Conservation (phyloP, 2,888 invertebrate species). For the Pristionchus arcanus region DNA sequence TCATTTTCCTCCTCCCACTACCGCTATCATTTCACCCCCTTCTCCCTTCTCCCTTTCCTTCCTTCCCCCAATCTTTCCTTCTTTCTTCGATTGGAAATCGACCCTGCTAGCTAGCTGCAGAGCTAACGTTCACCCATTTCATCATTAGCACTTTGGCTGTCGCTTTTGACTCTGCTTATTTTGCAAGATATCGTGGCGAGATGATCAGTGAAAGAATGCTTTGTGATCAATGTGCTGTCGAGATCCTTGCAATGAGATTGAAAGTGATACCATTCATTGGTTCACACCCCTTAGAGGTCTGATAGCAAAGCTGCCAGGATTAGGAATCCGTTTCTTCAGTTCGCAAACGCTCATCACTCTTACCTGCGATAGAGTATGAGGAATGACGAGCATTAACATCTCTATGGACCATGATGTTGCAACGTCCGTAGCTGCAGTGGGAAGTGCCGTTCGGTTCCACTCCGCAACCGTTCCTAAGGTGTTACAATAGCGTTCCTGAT, state of each 20-base stretch:
- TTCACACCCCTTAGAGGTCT: too few relatives aligned
- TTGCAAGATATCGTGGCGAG: background rate
- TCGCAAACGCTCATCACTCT: too few relatives aligned
- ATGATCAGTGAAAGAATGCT: too few relatives aligned
- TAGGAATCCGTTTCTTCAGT: too few relatives aligned
- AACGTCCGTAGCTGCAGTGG: too few relatives aligned
- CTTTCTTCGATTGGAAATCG: background rate
- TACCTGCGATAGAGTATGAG: too few relatives aligned
- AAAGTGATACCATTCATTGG: too few relatives aligned
- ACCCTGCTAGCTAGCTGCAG: background rate
- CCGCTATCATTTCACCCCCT: conserved; percentile 15
- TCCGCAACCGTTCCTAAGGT: background rate
- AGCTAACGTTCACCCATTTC: conserved; percentile 8
- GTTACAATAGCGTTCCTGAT: background rate
- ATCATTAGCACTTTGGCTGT: background rate
- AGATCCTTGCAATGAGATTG: too few relatives aligned
- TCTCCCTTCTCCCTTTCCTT: background rate
- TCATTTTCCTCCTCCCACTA: background rate
- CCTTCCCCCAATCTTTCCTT: background rate
- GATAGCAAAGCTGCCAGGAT: too few relatives aligned
- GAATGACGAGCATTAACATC: too few relatives aligned
- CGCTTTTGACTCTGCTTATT: background rate
- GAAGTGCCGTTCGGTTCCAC: background rate
- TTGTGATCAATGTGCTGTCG: too few relatives aligned
- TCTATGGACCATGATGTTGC: too few relatives aligned